These are phyloP conservation scores for Minunthozetes semirufus DNA, from an alignment of 2,888 invertebrate genomes.

Conservation along the genomic window DNA sequence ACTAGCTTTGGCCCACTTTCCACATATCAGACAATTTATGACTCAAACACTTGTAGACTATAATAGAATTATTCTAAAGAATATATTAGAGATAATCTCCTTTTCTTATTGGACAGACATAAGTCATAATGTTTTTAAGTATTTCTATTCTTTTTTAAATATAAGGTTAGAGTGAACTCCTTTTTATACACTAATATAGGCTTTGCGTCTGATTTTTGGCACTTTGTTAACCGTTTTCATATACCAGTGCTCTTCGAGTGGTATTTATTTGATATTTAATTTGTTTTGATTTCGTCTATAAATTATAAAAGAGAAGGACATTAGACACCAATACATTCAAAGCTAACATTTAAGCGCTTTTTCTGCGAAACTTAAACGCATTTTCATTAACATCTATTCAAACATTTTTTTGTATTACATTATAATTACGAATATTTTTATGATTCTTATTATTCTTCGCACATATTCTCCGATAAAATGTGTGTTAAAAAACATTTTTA, in stretches of 20 bases:
- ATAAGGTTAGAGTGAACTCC: too few species aligned
- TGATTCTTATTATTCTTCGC: constrained; percentile 16
- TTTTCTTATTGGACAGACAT: too few species aligned
- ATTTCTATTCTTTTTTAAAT: neutral
- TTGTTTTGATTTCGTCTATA: constrained; percentile 10
- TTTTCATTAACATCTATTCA: constrained; percentile 15
- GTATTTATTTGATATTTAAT: neutral
- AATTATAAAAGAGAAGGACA: constrained; percentile 19
- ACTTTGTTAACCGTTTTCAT: neutral
- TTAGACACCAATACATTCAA: neutral
- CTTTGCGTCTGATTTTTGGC: too few species aligned
- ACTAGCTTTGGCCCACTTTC: constrained; percentile 17
- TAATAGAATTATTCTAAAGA: too few species aligned
- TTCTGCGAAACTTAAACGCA: neutral
- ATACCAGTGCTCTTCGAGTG: neutral
- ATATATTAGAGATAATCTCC: neutral
- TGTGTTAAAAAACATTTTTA: constrained; percentile 3
- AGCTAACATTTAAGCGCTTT: neutral
- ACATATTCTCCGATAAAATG: neutral
- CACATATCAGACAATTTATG: constrained; percentile 7
- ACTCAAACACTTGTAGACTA: neutral
- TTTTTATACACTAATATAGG: too few species aligned
- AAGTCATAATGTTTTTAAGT: too few species aligned
- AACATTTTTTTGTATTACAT: neutral
- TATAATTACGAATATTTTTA: neutral